Evolutionary conservation across 1,140 invertebrate genomes (phyloP), one percentile per base, ranked within the genome.

Genomic region (Uloborus diversus): DNA sequence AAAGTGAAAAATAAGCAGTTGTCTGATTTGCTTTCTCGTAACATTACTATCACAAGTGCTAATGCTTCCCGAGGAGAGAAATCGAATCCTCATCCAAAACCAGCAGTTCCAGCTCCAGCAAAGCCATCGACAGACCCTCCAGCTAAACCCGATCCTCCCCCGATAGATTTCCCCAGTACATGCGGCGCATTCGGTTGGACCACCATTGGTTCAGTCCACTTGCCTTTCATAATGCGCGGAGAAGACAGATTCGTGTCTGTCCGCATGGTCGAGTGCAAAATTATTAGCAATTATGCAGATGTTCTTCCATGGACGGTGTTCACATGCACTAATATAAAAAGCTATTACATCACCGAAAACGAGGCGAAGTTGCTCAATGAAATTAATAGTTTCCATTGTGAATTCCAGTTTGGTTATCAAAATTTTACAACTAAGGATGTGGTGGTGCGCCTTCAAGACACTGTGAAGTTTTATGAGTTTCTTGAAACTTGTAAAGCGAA

Each of bases 371-470:
- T 98, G 17, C 90, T 98, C 28, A 96, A 96, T 85, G 96, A 98
- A 86, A 97, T 98, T 80, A 99, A 98, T 88, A 88, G 90, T 33
- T 93, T 92, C 86, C 96, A 98, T 85, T 96, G 95, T 89, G 95
- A 96, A 83, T 91, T 89, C 81, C 92, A 95, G 83, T 98, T 94
- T 87, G 96, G 96, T 0, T 90, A 92, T 53, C 94, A 96, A 80
- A 89, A 91, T n/a, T 98, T 98, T 85, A 94, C 93, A 0, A 90
- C 90, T 49, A 94, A 95, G 85, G 96, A 99, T 88, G 88, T 97
- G 32, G 94, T 98, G 14, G 95, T 98, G 23, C 89, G 92, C 23
- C 86, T 97, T 14, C 89, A 90, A 27, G 96, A 99, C 87, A 94
- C 95, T 64, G 90, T 91, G 80, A 93, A 96, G 85, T 97, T 98